These are phyloP conservation scores for Oxyscelio sp. DNA, from an alignment of 2,888 invertebrate species.

Conservation along the genomic window DNA sequence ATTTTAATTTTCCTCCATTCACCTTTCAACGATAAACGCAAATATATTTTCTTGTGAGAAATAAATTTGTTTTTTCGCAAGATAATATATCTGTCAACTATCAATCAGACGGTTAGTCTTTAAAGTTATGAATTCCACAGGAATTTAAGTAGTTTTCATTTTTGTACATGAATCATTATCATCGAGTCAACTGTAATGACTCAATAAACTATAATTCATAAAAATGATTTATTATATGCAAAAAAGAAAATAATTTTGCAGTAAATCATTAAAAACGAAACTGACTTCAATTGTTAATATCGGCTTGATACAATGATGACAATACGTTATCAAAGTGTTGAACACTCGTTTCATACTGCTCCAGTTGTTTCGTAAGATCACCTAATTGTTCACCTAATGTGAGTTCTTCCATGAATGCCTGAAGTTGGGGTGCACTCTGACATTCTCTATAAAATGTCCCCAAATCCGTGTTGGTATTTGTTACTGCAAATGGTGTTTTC, in stretches of 20 bases:
- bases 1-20: not conserved
- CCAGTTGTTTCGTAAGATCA: conserved; percentile 92
- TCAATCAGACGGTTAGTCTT: conserved; percentile 8
- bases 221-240: conserved; percentile 22
- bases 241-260: conserved; percentile 31
- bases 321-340: conserved; percentile 94
- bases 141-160: conserved; percentile 56
- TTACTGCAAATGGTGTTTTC: conserved; percentile 94
- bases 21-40: not conserved
- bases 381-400: conserved; percentile 90
- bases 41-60: conserved; percentile 7
- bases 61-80: not conserved
- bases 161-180: conserved; percentile 54
- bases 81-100: not conserved
- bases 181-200: conserved; percentile 29
- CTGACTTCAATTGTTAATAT: conserved; percentile 89
- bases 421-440: conserved; percentile 91
- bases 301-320: conserved; percentile 91
- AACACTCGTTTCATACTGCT: conserved; percentile 93
- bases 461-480: conserved; percentile 92
- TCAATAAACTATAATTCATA: conserved; percentile 51
- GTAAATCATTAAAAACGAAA: conserved; percentile 11
- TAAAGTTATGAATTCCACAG: conserved; percentile 49
- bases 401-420: conserved; percentile 89
- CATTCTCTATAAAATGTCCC: conserved; percentile 95